phyloP scores from a whole-genome alignment of 1,140 invertebrate species.

The Homarus americanus region DNA sequence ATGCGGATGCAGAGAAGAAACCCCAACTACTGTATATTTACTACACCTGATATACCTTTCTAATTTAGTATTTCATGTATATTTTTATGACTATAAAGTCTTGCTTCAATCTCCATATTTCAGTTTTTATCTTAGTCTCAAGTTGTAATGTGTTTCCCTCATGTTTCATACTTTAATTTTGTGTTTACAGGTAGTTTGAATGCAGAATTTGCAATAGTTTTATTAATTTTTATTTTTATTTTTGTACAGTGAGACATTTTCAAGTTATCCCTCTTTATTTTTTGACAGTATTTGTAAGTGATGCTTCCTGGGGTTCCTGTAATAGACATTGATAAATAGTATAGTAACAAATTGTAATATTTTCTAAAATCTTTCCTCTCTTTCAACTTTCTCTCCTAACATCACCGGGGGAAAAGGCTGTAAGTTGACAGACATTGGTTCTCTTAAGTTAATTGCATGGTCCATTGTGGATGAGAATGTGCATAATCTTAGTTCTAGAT shows the following conservation, averaged over 20 bases:
- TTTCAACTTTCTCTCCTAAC: constrained; percentile 47
- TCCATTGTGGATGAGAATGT: constrained; percentile 38
- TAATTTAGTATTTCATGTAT: no score
- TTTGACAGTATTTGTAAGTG: background rate
- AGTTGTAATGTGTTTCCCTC: no score
- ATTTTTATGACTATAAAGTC: background rate
- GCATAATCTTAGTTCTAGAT: constrained; percentile 18
- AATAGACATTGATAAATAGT: background rate
- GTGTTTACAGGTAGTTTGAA: background rate
- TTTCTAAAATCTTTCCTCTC: constrained; percentile 57
- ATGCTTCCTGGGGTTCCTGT: background rate
- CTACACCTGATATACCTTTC: no score
- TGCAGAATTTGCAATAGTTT: background rate
- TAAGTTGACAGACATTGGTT: constrained; percentile 53
- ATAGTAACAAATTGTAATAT: constrained; percentile 36
- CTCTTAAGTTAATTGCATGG: constrained; percentile 41
- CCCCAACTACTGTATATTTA: no score
- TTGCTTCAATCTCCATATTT: background rate
- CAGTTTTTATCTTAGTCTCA: no score
- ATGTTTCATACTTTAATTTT: no score
- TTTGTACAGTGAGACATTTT: background rate
- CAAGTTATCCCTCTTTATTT: constrained; percentile 2
- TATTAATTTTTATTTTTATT: no score
- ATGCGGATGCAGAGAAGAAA: no score
- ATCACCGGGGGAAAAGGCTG: constrained; percentile 54